These are phyloP conservation scores for Caenorhabditis sp. DNA, from an alignment of 2,888 invertebrate species.

Conservation along the genomic window DNA sequence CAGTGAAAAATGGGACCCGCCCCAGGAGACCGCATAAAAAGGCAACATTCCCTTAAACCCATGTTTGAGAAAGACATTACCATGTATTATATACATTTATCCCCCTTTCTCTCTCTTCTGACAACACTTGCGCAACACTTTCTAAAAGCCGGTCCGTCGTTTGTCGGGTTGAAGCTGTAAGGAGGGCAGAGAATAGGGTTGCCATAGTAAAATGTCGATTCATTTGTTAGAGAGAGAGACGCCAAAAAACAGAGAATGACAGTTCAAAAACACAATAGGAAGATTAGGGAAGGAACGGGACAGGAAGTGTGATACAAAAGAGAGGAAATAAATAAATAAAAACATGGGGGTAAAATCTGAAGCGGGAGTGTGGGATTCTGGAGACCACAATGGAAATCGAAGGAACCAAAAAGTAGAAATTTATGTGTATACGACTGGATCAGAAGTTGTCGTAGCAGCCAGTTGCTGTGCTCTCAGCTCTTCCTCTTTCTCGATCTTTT, in stretches of 20 bases:
- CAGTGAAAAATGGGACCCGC: neutral
- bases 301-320: slow-evolving; percentile 11
- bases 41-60: slow-evolving; percentile 45
- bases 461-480: slow-evolving; percentile 70
- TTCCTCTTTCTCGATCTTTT: too few species aligned
- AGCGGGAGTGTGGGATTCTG: too few species aligned
- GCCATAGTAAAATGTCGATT: slow-evolving; percentile 43
- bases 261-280: slow-evolving; percentile 46
- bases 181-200: slow-evolving; percentile 4
- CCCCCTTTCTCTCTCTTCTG: slow-evolving; percentile 18
- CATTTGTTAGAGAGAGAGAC: slow-evolving; percentile 24
- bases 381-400: neutral
- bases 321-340: slow-evolving; percentile 9
- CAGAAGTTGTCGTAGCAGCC: slow-evolving; percentile 85
- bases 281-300: slow-evolving; percentile 31
- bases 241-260: slow-evolving; percentile 26
- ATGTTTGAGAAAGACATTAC: slow-evolving; percentile 29
- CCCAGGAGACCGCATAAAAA: slow-evolving; percentile 51
- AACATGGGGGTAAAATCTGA: neutral
- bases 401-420: neutral
- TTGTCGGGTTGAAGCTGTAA: slow-evolving; percentile 36
- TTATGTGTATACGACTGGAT: slow-evolving; percentile 87
- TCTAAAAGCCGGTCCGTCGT: slow-evolving; percentile 52
- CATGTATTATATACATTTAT: slow-evolving; percentile 57
- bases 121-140: slow-evolving; percentile 62